Base-by-base conservation (phyloP, 2,888 invertebrate species). In the Tachina fera region DNA sequence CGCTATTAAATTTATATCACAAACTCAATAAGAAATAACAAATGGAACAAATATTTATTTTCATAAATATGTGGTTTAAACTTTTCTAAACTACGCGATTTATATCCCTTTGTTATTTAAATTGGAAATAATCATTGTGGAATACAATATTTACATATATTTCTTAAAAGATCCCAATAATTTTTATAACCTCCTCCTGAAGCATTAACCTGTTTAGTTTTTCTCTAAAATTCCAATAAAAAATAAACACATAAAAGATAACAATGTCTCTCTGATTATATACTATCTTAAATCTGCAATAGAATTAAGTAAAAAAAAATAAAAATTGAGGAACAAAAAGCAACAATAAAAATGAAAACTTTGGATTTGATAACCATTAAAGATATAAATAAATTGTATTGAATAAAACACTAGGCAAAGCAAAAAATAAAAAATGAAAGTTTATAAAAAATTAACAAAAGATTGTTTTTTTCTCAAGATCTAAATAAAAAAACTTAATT, bases 341-440 rank as follows among this genome's bases (percentile, higher is more conserved):
- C 74, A 31, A 74, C 60, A 60, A 65, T 41, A 82, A 81, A 84
- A 87, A 88, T 74, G 80, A 86, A 88, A 89, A 88, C 84, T 90
- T 88, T 70, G 87, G 86, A 88, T 88, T 87, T 81, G 83, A 87
- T 88, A 88, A 87, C 83, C 87, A 88, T 87, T 80, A 74, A 61
- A 75, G 47, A 47, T 31, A 31, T 31, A 31, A 31, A 31, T 65
- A 83, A 84, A 83, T 81, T 63, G 72, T 53, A 56, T 74, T 74
- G 61, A 79, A 68, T 56, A 45, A 86, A 75, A 87, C 77, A 81
- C 56, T 14, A 47, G 83, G 53, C 16, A 67, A 22, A 45, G n/a
- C 19, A 8, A 31, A 6, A 41, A 45, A 31, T 31, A 31, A 5
- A 6, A 31, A 31, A 31, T 31, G 31, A 31, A 31, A 74, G 45